Conservation (phyloP, 2,797 vertebrate genomes). For the Lacerta agilis region DNA sequence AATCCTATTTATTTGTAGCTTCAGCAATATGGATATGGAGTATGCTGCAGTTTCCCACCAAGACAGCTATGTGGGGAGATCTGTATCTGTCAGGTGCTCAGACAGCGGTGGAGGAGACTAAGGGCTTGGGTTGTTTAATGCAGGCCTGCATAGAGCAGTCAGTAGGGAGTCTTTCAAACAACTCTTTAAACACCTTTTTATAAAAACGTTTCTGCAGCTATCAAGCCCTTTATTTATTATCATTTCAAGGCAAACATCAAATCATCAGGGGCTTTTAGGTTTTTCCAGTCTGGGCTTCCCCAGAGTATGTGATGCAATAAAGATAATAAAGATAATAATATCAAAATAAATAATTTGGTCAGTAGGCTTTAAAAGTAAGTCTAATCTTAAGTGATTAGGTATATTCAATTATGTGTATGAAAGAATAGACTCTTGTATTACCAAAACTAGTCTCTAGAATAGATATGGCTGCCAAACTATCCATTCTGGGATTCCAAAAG, state of each 20-base stretch:
- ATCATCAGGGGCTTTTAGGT: conserved; percentile 24
- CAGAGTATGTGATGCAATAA: conserved; percentile 70
- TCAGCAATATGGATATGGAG: background rate
- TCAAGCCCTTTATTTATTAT: conserved; percentile 25
- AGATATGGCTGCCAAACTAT: background rate
- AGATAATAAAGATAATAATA: conserved; percentile 33
- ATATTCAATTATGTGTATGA: background rate
- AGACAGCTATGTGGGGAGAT: background rate
- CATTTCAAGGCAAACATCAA: conserved; percentile 22
- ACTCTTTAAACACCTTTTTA: background rate
- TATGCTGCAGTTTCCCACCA: background rate
- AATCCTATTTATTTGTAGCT: conserved; percentile 7
- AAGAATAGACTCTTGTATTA: background rate
- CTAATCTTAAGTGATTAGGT: background rate
- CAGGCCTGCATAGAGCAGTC: background rate
- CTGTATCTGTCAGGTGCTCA: background rate
- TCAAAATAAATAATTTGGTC: conserved; percentile 21
- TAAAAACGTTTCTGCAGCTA: background rate
- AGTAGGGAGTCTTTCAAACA: background rate
- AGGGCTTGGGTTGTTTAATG: background rate
- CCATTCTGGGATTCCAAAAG: background rate
- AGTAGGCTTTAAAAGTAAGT: background rate
- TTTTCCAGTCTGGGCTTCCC: conserved; percentile 54
- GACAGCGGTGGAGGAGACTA: too few species aligned
- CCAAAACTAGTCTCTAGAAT: background rate